Percentiles rank a stretch among this genome's conserved stretches.
Conservation (phyloP, 37 sponge, comb jelly and placozoan species). For the Crambe crambe region DNA sequence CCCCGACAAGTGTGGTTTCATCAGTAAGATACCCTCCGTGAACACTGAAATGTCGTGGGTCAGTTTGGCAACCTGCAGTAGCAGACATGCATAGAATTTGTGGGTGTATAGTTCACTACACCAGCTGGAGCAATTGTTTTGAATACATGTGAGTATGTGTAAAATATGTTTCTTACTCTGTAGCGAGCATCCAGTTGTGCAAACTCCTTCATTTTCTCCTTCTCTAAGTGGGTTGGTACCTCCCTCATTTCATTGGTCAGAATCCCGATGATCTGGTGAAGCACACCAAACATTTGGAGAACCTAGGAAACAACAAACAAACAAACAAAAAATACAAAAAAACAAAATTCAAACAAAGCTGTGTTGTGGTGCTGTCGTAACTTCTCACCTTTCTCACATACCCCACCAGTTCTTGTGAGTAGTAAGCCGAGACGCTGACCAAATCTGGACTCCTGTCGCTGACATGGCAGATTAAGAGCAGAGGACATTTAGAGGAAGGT, state of each 20-base stretch:
- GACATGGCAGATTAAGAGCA: slow-evolving; percentile 89
- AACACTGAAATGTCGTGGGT: slow-evolving; percentile 96
- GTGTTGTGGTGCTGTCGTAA: too few species aligned
- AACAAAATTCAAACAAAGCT: neutral
- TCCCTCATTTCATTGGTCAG: slow-evolving; percentile 77
- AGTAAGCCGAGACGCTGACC: slow-evolving; percentile 88
- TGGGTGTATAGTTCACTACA: too few species aligned
- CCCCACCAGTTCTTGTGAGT: slow-evolving; percentile 89
- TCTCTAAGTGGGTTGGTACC: slow-evolving; percentile 95
- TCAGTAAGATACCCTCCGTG: slow-evolving; percentile 97
- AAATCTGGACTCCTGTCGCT: slow-evolving; percentile 83
- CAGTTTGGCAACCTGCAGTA: slow-evolving; percentile 78
- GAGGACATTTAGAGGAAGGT: slow-evolving; percentile 97
- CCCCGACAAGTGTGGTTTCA: slow-evolving; percentile 99
- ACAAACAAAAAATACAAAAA: too few species aligned
- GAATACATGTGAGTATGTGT: too few species aligned
- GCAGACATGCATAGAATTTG: too few species aligned
- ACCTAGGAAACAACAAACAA: too few species aligned
- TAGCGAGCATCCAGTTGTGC: slow-evolving; percentile 93
- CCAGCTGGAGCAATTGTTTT: too few species aligned
- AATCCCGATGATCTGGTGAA: slow-evolving; percentile 88
- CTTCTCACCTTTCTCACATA: slow-evolving; percentile 94
- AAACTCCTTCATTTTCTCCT: slow-evolving; percentile 95
- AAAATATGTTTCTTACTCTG: too few species aligned
- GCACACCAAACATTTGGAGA: slow-evolving; percentile 93